Evolutionary conservation across 2,888 invertebrate species (phyloP).

Genomic region (Spisula solida): DNA sequence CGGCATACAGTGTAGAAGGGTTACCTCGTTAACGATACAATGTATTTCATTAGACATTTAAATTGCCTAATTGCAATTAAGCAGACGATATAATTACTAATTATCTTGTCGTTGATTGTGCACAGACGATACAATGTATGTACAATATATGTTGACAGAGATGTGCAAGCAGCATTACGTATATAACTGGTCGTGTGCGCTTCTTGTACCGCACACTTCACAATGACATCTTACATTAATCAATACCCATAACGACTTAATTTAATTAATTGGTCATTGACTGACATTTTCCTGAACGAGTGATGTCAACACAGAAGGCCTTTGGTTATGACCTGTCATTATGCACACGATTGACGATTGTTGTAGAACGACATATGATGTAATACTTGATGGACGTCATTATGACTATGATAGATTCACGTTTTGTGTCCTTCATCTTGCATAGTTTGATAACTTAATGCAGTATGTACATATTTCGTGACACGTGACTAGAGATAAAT

Average conservation of each 20-base stretch:
- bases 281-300: slow-evolving; percentile 27
- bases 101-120: neutral
- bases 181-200: neutral
- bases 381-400: slow-evolving; percentile 52
- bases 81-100: slow-evolving; percentile 14
- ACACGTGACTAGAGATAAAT: slow-evolving; percentile 63
- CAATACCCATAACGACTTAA: slow-evolving; percentile 20
- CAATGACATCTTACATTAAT: slow-evolving; percentile 9
- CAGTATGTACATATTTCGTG: slow-evolving; percentile 57
- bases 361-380: slow-evolving; percentile 56
- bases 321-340: slow-evolving; percentile 41
- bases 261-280: slow-evolving; percentile 49
- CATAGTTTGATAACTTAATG: slow-evolving; percentile 56
- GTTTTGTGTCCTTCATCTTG: slow-evolving; percentile 43
- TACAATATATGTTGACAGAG: neutral
- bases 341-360: slow-evolving; percentile 49
- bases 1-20: neutral
- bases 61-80: slow-evolving; percentile 5
- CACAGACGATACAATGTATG: slow-evolving; percentile 18
- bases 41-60: neutral
- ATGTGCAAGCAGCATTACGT: neutral
- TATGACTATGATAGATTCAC: slow-evolving; percentile 63
- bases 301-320: slow-evolving; percentile 34
- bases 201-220: neutral
- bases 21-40: neutral